phyloP scores from a whole-genome alignment of 2,113 vertebrate species.

The Petromus typicus region DNA sequence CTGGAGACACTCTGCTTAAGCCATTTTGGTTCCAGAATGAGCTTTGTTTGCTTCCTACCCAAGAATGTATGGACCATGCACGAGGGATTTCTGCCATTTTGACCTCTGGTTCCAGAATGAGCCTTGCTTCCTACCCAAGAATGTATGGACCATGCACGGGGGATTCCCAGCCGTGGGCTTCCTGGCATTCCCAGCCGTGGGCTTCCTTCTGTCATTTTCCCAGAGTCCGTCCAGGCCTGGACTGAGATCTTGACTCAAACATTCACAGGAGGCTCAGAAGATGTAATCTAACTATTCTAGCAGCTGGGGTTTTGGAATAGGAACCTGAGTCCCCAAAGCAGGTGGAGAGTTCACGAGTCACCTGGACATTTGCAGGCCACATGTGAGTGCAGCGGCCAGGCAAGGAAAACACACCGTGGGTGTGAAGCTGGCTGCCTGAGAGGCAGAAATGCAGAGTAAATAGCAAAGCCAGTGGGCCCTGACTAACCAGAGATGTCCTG shows the following conservation, averaged over 20 bases:
- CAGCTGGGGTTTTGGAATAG: background rate
- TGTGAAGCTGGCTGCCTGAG: background rate
- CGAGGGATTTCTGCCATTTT: background rate
- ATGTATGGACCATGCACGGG: background rate
- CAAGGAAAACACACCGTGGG: conserved; percentile 62
- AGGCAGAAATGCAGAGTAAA: conserved; percentile 80
- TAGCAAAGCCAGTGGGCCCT: conserved; percentile 76
- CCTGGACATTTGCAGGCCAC: conserved; percentile 78
- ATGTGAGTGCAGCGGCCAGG: conserved; percentile 52
- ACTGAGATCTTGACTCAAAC: background rate
- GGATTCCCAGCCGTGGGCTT: background rate
- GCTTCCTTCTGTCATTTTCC: background rate
- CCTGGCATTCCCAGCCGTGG: background rate
- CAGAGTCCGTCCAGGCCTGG: background rate
- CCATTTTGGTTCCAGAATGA: background rate
- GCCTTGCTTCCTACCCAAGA: background rate
- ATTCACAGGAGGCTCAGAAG: background rate
- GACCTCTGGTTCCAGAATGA: background rate
- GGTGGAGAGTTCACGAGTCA: background rate
- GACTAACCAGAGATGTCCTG: conserved; percentile 83
- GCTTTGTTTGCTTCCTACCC: background rate
- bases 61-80: background rate
- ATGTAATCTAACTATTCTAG: background rate
- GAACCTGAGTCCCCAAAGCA: background rate
- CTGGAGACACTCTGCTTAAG: background rate